Evolutionary conservation across 2,113 vertebrate species (phyloP), one percentile per base, ranked within the genome.

Genomic region (Salvelinus alpinus): DNA sequence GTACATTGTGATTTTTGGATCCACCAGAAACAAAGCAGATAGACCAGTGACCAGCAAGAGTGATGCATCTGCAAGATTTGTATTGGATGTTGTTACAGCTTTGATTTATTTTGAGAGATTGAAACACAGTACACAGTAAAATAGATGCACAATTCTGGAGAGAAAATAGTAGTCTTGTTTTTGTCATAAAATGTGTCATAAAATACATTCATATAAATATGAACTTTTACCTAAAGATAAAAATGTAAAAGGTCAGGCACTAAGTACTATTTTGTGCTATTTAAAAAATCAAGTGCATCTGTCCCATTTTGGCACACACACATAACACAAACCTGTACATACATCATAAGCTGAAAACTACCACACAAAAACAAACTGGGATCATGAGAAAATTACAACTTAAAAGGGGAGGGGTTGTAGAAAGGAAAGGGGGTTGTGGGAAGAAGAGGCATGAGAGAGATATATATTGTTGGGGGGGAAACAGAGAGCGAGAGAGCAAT

Each of bases 161-260:
- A 29, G 31, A 71, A 29, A 86, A 48, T 64, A 91, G 87, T 91
- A 89, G 89, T 90, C 88, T 85, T 85, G 73, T 27, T 80, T 87
- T 80, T 51, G 78, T 84, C 72, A 86, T 34, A 80, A 66, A 81
- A 70, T 87, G 79, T 51, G 78, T 84, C 72, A 86, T 34, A 78
- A 69, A 83, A 82, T 80, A 90, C 86, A 88, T 90, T 90, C 81
- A 90, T 91, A 91, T 92, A 91, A 92, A 92, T 90, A 90, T 51
- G 57, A 79, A 81, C 47, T 82, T 66, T 76, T 62, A 62, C n/a
- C n/a, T 62, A n/a, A 22, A 18, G 57, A 73, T 34, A 34, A 44
- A n/a, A 9, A 31, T 38, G 29, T 11, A 31, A 47, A 73, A 78
- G 59, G 78, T 80, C 27, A 84, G 75, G 84, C 82, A 88, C 84